Evolutionary conservation across 2,113 vertebrate genomes (phyloP), one percentile per base, ranked within the genome.

Genomic region (Anhinga anhinga): DNA sequence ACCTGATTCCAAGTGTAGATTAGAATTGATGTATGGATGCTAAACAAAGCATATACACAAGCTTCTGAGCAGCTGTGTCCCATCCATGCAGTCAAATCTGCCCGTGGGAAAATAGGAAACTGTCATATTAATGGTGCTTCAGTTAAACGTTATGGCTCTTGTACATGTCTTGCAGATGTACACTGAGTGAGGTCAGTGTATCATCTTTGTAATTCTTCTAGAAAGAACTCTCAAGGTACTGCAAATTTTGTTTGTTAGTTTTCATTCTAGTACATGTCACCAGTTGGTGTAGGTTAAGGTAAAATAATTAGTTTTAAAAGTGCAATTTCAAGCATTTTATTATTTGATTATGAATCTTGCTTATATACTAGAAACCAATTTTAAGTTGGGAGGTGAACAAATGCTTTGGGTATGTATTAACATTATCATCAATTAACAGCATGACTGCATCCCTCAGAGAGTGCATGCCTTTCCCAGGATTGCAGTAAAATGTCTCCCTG

Each of bases 381-480:
- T 70, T 66, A 49, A 5, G 1, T 5, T 78, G 40, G 19, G 26
- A 70, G 16, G 5, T 82, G 32, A 61, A 47, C 13, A 94, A 85
- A 22, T 49, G 13, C 20, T 70, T 78, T 56, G 26, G 5, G 7
- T 85, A 15, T 70, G 34, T 19, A 23, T 74, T 84, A 50, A 55
- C 2, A 1, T 9, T 26, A 19, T 49, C 8, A 45, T n/a, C 30
- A 34, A 27, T 36, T 52, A 72, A 55, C 8, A 53, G 10, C 19
- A 61, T 36, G 18, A 40, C 20, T 40, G 15, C 15, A n/a, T 22
- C 22, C 21, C 50, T 82, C 34, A 21, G 21, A 71, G 27, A 40
- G 25, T 27, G 2, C 0, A 0, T 44, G 34, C 15, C 18, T 29
- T 71, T 42, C 20, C 17, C 36, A 27, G 38, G 13, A 29, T 4